Evolutionary conservation across 1,140 invertebrate genomes (phyloP), one percentile per base, ranked within the genome.

Genomic region (Tribolium castaneum): DNA sequence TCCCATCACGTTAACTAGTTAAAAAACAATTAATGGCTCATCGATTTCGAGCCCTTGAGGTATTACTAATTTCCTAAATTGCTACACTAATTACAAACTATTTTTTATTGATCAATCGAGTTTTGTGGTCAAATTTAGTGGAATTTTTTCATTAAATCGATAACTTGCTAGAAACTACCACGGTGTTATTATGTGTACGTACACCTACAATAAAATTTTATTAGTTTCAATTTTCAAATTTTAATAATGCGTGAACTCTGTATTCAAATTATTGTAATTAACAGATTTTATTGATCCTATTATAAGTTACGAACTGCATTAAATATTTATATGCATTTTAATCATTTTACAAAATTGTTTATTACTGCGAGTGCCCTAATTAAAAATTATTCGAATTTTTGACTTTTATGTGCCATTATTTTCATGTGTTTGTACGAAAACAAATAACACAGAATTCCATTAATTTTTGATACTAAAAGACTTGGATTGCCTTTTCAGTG

Each of bases 21-120:
- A 66, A 66, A 35, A 66, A 66, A 35, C 30, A 66, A 66, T 66
- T 35, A 62, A 6, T n/a, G 9, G 3, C 12, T 25, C 13, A 66
- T 66, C 59, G 59, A 66, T 35, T 66, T 34, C 12, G 25, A 5
- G n/a, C 30, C 59, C 59, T 35, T 12, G n/a, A 66, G 30, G n/a
- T 66, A 66, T 35, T 30, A 66, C 59, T 66, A 66, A 59, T 59
- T 59, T 59, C 2, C 2, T 22, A 59, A 22, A 59, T 59, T 59
- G 54, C 19, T 14, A 2, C 3, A 7, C 54, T 59, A 59, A 59
- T 59, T 22, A 45, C 9, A 45, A 9, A 45, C 25, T 45, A 19
- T 45, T 45, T 45, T 45, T 45, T 45, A 45, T 45, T 45, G 39
- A 45, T 45, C n/a, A n/a, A 45, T 10, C 39, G 7, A 9, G 39